These are phyloP conservation scores for Polyommatus icarus DNA, from an alignment of 2,888 invertebrate genomes.

Conservation along the genomic window DNA sequence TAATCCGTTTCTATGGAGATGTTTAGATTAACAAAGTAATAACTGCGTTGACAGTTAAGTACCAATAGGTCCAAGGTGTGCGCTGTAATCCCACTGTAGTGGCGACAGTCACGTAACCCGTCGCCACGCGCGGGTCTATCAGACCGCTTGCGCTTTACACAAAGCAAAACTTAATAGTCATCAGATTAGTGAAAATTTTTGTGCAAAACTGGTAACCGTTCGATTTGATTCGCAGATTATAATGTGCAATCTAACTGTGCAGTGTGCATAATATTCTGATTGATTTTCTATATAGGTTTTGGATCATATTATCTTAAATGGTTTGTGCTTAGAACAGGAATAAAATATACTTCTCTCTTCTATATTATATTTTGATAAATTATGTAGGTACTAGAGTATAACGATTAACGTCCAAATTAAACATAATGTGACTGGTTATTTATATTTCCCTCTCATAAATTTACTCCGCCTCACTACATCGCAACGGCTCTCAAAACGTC, in stretches of 20 bases:
- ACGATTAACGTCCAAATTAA: not conserved
- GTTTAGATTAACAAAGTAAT: conserved; percentile 57
- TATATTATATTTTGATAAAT: not conserved
- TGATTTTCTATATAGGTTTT: not conserved
- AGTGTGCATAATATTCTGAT: not conserved
- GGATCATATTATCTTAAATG: no score
- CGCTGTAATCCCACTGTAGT: conserved; percentile 60
- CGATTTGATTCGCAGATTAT: conserved; percentile 13
- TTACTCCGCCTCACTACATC: conserved; percentile 1
- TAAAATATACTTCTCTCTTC: no score
- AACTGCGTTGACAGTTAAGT: conserved; percentile 66
- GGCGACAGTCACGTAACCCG: conserved; percentile 60
- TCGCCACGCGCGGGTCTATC: conserved; percentile 55
- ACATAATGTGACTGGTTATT: not conserved
- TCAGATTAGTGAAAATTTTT: conserved; percentile 57
- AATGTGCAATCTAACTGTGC: not conserved
- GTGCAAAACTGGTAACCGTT: conserved; percentile 44
- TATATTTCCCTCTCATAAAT: not conserved
- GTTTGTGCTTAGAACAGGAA: no score
- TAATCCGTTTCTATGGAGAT: conserved; percentile 68
- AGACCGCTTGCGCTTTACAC: conserved; percentile 54
- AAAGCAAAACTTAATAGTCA: conserved; percentile 67
- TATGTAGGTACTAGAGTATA: not conserved
- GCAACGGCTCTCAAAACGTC: not conserved
- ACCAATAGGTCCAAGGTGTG: conserved; percentile 65